phyloP scores from a whole-genome alignment of 2,888 invertebrate species.

The Sarcophaga subvicina region DNA sequence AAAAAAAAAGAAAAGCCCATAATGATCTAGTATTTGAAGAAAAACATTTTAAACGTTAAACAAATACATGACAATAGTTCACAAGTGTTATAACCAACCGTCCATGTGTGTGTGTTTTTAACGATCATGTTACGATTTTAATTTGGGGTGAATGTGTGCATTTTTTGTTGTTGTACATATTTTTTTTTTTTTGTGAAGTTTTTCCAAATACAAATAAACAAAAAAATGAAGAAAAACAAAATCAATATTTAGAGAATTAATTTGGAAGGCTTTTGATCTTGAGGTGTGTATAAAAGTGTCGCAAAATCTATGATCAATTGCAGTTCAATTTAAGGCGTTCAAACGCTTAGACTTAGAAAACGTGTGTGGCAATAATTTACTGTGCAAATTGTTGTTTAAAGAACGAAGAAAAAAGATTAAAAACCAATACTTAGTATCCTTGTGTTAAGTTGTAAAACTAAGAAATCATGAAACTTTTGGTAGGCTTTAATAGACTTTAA shows the following conservation, averaged over 20 bases:
- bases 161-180: neutral
- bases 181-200: neutral
- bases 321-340: conserved; percentile 60
- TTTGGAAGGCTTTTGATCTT: neutral
- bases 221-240: neutral
- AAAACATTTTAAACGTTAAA: neutral
- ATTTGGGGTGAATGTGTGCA: neutral
- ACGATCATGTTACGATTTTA: neutral
- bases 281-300: conserved; percentile 66
- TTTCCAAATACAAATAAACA: neutral
- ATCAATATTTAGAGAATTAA: neutral
- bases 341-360: conserved; percentile 55
- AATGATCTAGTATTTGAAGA: neutral
- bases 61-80: neutral
- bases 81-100: neutral
- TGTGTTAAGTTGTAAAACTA: neutral
- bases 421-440: neutral
- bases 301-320: conserved; percentile 64
- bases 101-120: neutral
- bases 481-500: conserved; percentile 25
- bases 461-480: conserved; percentile 61
- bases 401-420: neutral
- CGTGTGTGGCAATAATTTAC: conserved; percentile 41
- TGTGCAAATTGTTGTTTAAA: neutral
- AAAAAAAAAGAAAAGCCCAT: neutral